A percentile compares a stretch with the other conserved stretches of the same genome.
These are phyloP conservation scores for Leptodirus hochenwartii DNA, from an alignment of 2,888 invertebrate genomes.

Conservation along the genomic window DNA sequence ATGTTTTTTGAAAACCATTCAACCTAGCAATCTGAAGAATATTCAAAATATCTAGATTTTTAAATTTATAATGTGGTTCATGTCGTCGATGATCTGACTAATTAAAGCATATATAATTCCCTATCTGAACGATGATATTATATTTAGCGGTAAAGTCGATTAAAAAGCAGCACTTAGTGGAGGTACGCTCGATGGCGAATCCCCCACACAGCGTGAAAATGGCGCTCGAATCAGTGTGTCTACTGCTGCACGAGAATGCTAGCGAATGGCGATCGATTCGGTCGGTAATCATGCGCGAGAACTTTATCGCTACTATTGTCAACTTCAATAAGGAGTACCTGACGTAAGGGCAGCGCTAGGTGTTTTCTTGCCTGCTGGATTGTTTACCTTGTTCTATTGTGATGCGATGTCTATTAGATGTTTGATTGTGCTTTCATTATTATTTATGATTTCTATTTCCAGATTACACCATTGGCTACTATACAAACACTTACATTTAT, in stretches of 20 bases:
- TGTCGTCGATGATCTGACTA: too few species aligned
- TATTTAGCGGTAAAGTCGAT: constrained; percentile 89
- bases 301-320: constrained; percentile 86
- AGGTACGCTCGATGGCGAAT: constrained; percentile 87
- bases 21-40: too few species aligned
- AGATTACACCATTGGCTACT: too few species aligned
- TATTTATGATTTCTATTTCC: too few species aligned
- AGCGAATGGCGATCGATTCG: constrained; percentile 90
- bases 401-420: constrained; percentile 1
- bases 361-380: constrained; percentile 8
- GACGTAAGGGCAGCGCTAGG: constrained; percentile 46
- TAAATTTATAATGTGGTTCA: too few species aligned
- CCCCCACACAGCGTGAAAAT: constrained; percentile 84
- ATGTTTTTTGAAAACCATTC: too few species aligned
- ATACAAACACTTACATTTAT: too few species aligned
- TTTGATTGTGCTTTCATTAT: too few species aligned
- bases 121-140: too few species aligned
- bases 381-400: background rate
- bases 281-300: constrained; percentile 82
- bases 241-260: constrained; percentile 77
- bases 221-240: constrained; percentile 87
- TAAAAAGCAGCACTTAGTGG: constrained; percentile 90
- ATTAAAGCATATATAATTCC: too few species aligned
- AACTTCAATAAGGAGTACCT: constrained; percentile 87
- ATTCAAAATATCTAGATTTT: too few species aligned